These are phyloP conservation scores for Siphlonurus alternatus DNA, from an alignment of 2,888 invertebrate species.

Conservation along the genomic window DNA sequence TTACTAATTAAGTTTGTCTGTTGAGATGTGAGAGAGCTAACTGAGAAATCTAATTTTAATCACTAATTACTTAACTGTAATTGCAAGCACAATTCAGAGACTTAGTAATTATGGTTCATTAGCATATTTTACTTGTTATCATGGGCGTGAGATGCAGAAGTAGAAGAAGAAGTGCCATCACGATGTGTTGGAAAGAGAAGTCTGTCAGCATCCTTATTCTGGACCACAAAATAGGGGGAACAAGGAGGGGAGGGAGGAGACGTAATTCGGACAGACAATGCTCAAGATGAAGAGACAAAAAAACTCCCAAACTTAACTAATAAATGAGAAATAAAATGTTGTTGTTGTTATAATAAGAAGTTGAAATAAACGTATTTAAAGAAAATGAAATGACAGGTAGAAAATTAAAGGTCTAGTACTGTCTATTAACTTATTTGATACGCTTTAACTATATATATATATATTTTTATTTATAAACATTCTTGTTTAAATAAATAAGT, in stretches of 20 bases:
- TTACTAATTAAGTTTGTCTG: slow-evolving; percentile 3
- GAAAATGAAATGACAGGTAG: background rate
- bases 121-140: slow-evolving; percentile 3
- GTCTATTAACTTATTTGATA: background rate
- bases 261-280: background rate
- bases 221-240: too few species aligned
- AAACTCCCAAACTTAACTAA: too few species aligned
- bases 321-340: background rate
- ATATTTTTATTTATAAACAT: too few species aligned
- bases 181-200: background rate
- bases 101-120: slow-evolving; percentile 3
- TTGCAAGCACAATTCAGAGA: slow-evolving; percentile 6
- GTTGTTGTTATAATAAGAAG: too few species aligned
- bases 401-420: background rate
- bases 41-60: slow-evolving; percentile 39
- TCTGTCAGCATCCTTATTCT: background rate
- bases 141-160: too few species aligned
- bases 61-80: slow-evolving; percentile 35
- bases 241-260: too few species aligned
- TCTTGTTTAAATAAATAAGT: too few species aligned
- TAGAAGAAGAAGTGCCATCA: background rate
- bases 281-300: background rate
- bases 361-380: background rate
- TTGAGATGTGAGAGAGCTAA: background rate
- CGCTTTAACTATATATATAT: background rate